Base-by-base conservation (phyloP, 2,797 vertebrate species). In the Buphagus erythrorhynchus region DNA sequence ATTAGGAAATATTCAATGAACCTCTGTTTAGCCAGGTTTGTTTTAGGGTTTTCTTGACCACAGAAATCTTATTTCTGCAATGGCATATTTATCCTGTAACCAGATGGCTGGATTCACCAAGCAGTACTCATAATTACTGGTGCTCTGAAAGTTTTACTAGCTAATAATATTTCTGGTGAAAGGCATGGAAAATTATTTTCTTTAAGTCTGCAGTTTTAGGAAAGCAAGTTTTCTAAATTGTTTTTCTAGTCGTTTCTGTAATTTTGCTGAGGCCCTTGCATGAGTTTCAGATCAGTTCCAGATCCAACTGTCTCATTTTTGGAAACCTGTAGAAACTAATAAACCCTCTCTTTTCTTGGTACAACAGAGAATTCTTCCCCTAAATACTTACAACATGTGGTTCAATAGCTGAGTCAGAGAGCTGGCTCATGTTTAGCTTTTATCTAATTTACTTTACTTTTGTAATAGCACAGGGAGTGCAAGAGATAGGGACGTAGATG, bases 81-180 rank as follows among this genome's bases (percentile, higher is more conserved):
- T 55, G 62, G 5, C 16, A 24, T 76, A 75, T 79, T 71, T 91
- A 38, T 13, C 12, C 26, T 91, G 55, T 36, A 87, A 68, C 45
- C 51, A 78, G 54, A 57, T 61, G 55, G 22, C 38, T 11, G 8
- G 35, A 65, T 81, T 88, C 51, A 72, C 33, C 26, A 61, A 54
- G 24, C 5, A 84, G 14, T 78, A 54, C 31, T 36, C 31, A 28
- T 84, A 91, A 92, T 85, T 82, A 54, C 43, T 52, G 16, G 35
- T 79, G 40, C 33, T 82, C 55, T 89, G 77, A 91, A 92, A 91
- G 74, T 86, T 92, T 88, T 91, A 88, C 55, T 89, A 79, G 21
- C 31, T 92, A 67, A 48, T 59, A 85, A 85, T 82, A 91, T 59
- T 73, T 81, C 48, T 73, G 61, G 52, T 80, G 43, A 92, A 89